Conservation (phyloP, 2,113 vertebrate genomes). For the Motacilla alba region DNA sequence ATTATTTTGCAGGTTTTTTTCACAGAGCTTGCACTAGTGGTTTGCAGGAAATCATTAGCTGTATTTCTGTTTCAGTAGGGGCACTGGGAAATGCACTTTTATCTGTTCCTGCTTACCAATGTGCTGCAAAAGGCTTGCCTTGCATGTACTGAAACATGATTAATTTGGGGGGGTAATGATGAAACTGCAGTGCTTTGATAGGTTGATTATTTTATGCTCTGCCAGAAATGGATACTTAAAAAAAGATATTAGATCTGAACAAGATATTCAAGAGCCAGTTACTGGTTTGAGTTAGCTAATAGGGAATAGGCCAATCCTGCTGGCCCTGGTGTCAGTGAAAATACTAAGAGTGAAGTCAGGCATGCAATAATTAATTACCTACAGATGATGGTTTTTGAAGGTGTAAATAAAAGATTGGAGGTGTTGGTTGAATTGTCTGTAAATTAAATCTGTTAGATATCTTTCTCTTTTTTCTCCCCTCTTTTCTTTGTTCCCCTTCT, state of each 20-base stretch:
- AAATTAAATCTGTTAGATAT: background rate
- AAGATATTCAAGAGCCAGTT: background rate
- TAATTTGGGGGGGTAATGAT: background rate
- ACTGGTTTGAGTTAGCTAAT: background rate
- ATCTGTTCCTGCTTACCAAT: background rate
- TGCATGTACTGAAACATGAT: background rate
- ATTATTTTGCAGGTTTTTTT: constrained; percentile 11
- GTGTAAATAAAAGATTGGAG: background rate
- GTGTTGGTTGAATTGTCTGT: background rate
- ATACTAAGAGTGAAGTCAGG: background rate
- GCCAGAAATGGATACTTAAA: background rate
- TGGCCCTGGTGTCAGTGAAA: background rate
- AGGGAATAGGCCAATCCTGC: background rate
- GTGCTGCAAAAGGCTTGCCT: background rate
- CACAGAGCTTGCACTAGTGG: background rate
- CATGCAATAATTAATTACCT: background rate
- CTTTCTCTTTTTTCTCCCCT: accelerated
- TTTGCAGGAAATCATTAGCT: constrained; percentile 25
- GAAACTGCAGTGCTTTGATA: background rate
- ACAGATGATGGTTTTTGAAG: background rate
- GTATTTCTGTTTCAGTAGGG: background rate
- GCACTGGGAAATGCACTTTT: background rate
- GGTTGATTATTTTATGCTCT: background rate
- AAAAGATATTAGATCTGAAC: background rate
- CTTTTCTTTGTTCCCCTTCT: background rate